Conservation (phyloP, 2,888 invertebrate species). For the Gandaritis pyraliata region DNA sequence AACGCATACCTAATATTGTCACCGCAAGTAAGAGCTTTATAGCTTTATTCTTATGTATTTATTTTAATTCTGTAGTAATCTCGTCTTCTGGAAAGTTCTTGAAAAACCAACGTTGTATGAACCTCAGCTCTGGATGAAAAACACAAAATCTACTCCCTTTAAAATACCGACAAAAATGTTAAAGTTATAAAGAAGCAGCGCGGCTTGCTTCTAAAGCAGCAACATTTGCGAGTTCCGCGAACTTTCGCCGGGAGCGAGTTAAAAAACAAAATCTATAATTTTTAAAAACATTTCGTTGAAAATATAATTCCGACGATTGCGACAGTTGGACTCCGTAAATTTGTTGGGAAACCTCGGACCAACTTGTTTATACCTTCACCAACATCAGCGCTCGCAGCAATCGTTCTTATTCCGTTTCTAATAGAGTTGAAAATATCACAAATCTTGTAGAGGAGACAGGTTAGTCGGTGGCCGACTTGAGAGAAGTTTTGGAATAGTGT, state of each 20-base stretch:
- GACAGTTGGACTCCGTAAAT: slow-evolving; percentile 57
- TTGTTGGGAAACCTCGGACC: slow-evolving; percentile 50
- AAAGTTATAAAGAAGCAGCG: slow-evolving; percentile 30
- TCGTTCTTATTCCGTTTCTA: slow-evolving; percentile 22
- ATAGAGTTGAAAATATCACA: slow-evolving; percentile 29
- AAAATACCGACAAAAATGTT: slow-evolving; percentile 34
- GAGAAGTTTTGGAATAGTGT: slow-evolving; percentile 55
- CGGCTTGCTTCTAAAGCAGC: slow-evolving; percentile 26
- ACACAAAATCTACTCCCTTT: slow-evolving; percentile 21
- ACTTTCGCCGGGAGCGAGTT: slow-evolving; percentile 31
- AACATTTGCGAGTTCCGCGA: slow-evolving; percentile 22
- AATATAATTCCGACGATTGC: slow-evolving; percentile 54
- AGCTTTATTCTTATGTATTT: too few relatives aligned
- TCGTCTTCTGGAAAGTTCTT: background rate
- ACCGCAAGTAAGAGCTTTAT: too few relatives aligned
- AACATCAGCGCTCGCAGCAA: slow-evolving; percentile 31
- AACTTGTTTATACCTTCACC: slow-evolving; percentile 52
- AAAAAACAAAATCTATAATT: slow-evolving; percentile 43
- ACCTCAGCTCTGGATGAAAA: slow-evolving; percentile 6
- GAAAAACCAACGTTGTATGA: slow-evolving; percentile 3
- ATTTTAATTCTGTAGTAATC: too few relatives aligned
- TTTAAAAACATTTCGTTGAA: slow-evolving; percentile 42
- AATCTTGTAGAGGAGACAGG: slow-evolving; percentile 8
- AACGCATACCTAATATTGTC: background rate
- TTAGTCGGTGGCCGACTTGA: slow-evolving; percentile 44